These are phyloP conservation scores for Epizoanthus illoricatus DNA, from an alignment of 92 coral and sea anemone species.

Conservation along the genomic window DNA sequence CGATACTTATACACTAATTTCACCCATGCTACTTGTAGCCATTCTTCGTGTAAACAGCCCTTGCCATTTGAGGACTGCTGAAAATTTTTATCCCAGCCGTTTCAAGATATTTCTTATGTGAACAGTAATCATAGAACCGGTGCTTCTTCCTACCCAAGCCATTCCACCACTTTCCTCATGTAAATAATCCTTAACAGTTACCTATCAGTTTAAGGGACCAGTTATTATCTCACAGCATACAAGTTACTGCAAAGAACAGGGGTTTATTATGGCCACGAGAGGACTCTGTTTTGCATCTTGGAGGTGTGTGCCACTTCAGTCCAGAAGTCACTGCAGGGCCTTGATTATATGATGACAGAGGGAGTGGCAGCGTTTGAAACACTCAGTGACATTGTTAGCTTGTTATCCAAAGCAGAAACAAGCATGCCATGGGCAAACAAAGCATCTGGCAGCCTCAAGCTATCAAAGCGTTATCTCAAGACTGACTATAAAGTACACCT, in stretches of 20 bases:
- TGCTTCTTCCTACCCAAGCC: too few species aligned
- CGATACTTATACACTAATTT: too few species aligned
- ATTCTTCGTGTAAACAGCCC: too few species aligned
- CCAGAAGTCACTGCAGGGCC: constrained; percentile 41
- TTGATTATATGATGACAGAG: constrained; percentile 32
- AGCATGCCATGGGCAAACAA: not conserved
- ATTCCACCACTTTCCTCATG: too few species aligned
- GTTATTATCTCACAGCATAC: constrained; percentile 21
- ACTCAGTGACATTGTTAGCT: constrained; percentile 7
- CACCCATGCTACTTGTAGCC: too few species aligned
- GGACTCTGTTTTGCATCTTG: constrained; percentile 37
- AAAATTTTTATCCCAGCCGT: too few species aligned
- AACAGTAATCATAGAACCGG: too few species aligned
- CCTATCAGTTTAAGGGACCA: too few species aligned
- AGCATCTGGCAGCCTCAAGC: not conserved
- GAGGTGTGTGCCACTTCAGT: constrained; percentile 46
- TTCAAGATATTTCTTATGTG: too few species aligned
- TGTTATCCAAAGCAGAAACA: constrained; percentile 12
- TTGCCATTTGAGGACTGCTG: too few species aligned
- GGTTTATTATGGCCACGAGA: constrained; percentile 33
- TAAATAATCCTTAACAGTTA: too few species aligned
- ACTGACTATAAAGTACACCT: constrained; percentile 3
- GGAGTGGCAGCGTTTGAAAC: constrained; percentile 38
- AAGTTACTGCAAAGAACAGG: constrained; percentile 33
- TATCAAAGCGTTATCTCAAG: constrained; percentile 7